Base-by-base conservation (phyloP, 1,140 invertebrate species). In the Trichonephila clavipes region DNA sequence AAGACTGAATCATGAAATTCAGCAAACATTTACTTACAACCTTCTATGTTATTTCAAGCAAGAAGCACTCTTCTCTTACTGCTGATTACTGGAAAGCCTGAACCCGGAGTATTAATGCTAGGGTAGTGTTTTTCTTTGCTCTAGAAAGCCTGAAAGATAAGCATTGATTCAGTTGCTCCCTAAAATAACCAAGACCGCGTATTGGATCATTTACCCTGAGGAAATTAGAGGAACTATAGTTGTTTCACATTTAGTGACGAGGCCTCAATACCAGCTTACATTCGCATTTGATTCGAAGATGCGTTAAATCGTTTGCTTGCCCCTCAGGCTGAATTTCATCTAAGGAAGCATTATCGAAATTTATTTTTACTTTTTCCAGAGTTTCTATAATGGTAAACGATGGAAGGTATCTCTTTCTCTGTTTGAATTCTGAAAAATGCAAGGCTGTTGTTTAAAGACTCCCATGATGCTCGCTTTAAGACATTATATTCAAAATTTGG, bases 121-220 rank as follows among this genome's bases (percentile, higher is more conserved):
- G 28, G 44, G 34, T 19, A 62, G 51, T 91, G 89, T 91, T 91
- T 91, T 91, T 91, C 89, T 91, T 83, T 59, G 77, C 77, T 44
- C 21, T 44, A 69, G 58, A 59, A 90, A 81, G 64, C 58, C 88
- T 90, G 40, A 34, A 89, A 90, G 89, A 91, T 91, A 91, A 91
- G 89, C 69, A 77, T 91, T 81, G 89, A 91, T 64, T 91, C 89
- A n/a, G 51, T 44, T 34, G 66, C 21, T 61, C 19, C 44, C 89
- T 83, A 91, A 91, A 91, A 91, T 91, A 91, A 91, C 89, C 81
- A 90, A 90, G 51, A 72, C 88, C n/a, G 28, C 51, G 77, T 64
- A 83, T 61, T 91, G 89, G 69, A 91, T 91, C 77, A 83, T 83
- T 83, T 85, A 83, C 77, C 89, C 89, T 44, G 61, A 82, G 89